These are phyloP conservation scores for Anabacerthia variegaticeps DNA, from an alignment of 2,797 vertebrate species.

Conservation along the genomic window DNA sequence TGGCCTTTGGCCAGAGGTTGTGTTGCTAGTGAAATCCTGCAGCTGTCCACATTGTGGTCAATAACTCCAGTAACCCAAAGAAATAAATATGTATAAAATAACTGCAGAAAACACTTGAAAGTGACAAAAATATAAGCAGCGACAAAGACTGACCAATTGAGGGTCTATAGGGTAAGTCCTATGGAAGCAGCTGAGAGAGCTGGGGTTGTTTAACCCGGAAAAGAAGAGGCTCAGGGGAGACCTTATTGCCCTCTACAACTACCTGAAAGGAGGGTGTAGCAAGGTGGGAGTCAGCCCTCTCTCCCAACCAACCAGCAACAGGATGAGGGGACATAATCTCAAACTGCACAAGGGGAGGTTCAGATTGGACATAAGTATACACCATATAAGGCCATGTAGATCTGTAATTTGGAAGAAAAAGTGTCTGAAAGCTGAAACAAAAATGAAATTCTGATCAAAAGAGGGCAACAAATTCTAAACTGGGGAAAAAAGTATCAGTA, in stretches of 20 bases:
- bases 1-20: not conserved
- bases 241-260: not conserved
- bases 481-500: not conserved
- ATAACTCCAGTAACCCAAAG: not conserved
- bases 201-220: not conserved
- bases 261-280: not conserved
- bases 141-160: not conserved
- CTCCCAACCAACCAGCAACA: not conserved
- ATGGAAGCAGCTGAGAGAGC: not conserved
- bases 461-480: not conserved
- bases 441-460: not conserved
- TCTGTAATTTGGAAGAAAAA: not conserved
- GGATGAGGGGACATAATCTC: not conserved
- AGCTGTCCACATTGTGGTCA: not conserved
- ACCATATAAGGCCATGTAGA: not conserved
- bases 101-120: not conserved
- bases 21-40: not conserved
- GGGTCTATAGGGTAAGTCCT: not conserved
- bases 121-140: not conserved
- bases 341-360: not conserved
- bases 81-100: not conserved
- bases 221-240: not conserved
- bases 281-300: not conserved
- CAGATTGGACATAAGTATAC: not conserved
- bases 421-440: not conserved